Evolutionary conservation across 2,797 vertebrate genomes (phyloP), one percentile per base, ranked within the genome.

Genomic region (Esox lucius): DNA sequence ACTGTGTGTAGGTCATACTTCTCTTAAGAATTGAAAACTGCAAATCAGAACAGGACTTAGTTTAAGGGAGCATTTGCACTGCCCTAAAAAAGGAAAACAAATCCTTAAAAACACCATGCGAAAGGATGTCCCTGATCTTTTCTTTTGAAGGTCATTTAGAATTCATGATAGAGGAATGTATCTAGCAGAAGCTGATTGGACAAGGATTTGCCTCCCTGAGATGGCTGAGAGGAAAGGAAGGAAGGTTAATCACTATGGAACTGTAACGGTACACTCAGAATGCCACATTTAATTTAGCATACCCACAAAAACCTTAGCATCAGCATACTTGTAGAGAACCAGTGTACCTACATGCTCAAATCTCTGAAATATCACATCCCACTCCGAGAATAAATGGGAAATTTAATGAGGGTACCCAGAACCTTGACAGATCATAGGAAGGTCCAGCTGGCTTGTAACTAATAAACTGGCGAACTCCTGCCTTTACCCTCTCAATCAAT

Each of bases 321-420:
- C 90, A 91, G 90, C 90, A 91, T 92, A 92, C 92, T 87, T 87
- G 88, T 49, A 64, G 73, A 87, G 91, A 90, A 91, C 91, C 91
- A 90, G 88, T 88, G 87, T 87, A 89, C 88, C 76, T 68, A 71
- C 22, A 6, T 71, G 83, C 86, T 89, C 86, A 88, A 88, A 90
- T 88, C 90, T 90, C 85, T 87, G 84, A 93, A 93, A 93, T 93
- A 93, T 91, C 92, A 93, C 90, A 91, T 85, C 86, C 84, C 79
- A 82, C 89, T 88, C 82, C 0, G 75, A 84, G 91, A 93, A 93
- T 91, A 93, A 92, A 89, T 84, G 87, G 86, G 82, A 91, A 90
- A 90, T 79, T 88, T 93, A 93, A 93, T 93, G 91, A 93, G 92
- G 88, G 87, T 83, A 88, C 90, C 89, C 90, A 91, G 87, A 90